A percentile compares a stretch with the other conserved stretches of the same genome.
These are phyloP conservation scores for Tetragonula clypearis DNA, from an alignment of 1,140 invertebrate species.

Conservation along the genomic window DNA sequence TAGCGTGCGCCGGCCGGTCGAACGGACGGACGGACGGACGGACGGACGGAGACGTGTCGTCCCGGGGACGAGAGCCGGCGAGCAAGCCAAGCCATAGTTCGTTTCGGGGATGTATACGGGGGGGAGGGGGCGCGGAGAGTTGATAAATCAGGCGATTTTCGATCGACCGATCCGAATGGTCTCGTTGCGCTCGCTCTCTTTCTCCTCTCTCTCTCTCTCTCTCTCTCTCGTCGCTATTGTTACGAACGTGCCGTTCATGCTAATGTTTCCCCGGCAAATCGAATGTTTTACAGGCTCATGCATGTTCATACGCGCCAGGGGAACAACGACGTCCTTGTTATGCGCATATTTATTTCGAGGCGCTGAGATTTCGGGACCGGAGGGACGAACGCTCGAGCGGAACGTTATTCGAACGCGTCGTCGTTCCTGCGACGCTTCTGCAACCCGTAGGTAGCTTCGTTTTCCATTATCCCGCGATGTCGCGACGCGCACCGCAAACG, in stretches of 20 bases:
- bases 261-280: slow-evolving; percentile 67
- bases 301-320: slow-evolving; percentile 56
- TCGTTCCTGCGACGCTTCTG: too few species aligned
- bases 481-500: too few species aligned
- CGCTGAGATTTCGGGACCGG: neutral
- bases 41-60: neutral
- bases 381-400: too few species aligned
- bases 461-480: neutral
- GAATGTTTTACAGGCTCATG: slow-evolving; percentile 65
- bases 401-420: neutral
- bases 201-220: too few species aligned
- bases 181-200: slow-evolving; percentile 15
- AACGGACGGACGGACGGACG: neutral
- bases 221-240: slow-evolving; percentile 53
- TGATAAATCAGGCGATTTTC: slow-evolving; percentile 70
- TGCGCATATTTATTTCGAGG: slow-evolving; percentile 47
- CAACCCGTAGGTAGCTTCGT: neutral
- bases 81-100: neutral
- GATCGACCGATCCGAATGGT: slow-evolving; percentile 52
- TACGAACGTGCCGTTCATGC: slow-evolving; percentile 47
- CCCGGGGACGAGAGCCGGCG: neutral
- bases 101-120: neutral
- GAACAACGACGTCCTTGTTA: slow-evolving; percentile 24
- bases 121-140: slow-evolving; percentile 35
- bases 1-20: slow-evolving; percentile 62